Conservation (phyloP, 2,113 vertebrate genomes). For the Platanista minor region DNA sequence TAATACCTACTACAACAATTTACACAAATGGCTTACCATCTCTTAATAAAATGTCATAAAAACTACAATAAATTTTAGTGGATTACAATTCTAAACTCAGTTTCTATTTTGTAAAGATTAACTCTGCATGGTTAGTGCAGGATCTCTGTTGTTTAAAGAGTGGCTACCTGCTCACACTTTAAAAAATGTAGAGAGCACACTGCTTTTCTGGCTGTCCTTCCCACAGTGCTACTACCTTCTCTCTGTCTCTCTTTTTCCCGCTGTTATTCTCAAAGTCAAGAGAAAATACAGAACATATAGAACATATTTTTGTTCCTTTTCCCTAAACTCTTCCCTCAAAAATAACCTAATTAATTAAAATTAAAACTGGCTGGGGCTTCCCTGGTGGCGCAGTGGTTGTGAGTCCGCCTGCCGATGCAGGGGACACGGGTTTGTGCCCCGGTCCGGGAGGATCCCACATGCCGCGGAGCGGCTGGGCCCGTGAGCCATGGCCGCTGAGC, state of each 20-base stretch:
- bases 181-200: not conserved
- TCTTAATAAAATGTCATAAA: not conserved
- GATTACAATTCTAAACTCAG: not conserved
- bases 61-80: not conserved
- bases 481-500: no score
- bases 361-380: not conserved
- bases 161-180: not conserved
- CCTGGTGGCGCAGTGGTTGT: no score
- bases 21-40: not conserved
- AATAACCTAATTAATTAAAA: conserved; percentile 18
- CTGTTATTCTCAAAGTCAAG: not conserved
- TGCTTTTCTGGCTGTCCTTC: not conserved
- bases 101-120: not conserved
- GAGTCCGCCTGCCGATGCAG: no score
- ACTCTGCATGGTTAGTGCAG: not conserved
- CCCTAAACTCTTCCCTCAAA: not conserved
- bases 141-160: not conserved
- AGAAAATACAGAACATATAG: not conserved
- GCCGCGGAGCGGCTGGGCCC: no score
- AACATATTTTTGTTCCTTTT: not conserved
- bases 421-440: no score
- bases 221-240: not conserved
- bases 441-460: no score
- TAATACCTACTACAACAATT: not conserved
- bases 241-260: not conserved